phyloP scores from a whole-genome alignment of 2,797 vertebrate genomes.

The Huso huso region DNA sequence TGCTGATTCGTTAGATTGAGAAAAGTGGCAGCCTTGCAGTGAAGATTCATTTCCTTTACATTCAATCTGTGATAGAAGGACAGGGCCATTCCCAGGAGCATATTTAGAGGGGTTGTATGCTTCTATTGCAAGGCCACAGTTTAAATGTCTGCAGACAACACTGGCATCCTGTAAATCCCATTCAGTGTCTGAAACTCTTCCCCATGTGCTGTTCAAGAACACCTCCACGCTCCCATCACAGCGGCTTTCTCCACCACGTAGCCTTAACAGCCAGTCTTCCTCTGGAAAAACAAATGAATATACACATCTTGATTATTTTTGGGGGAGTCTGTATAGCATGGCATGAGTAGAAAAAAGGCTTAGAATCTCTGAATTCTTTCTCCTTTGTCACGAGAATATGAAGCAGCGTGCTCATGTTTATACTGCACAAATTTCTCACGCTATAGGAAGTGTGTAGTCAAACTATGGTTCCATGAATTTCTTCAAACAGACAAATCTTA shows the following conservation, averaged over 20 bases:
- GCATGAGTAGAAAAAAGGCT: neutral
- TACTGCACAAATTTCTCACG: no score
- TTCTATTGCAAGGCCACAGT: neutral
- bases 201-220: slow-evolving; percentile 11
- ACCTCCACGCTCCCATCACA: slow-evolving; percentile 28
- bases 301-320: no score
- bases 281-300: neutral
- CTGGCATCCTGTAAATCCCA: slow-evolving; percentile 6
- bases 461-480: no score
- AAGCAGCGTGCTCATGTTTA: no score
- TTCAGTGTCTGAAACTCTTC: neutral
- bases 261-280: neutral
- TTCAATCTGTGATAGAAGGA: neutral
- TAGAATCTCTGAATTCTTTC: no score
- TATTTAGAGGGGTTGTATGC: neutral
- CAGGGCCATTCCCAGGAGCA: neutral
- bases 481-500: no score
- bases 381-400: no score
- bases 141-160: slow-evolving; percentile 4
- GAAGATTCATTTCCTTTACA: slow-evolving; percentile 5
- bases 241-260: neutral
- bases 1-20: neutral
- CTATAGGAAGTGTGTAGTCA: no score
- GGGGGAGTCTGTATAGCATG: neutral
- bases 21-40: neutral